phyloP scores from a whole-genome alignment of 2,797 vertebrate species.

The Brachyrhaphis roseni region DNA sequence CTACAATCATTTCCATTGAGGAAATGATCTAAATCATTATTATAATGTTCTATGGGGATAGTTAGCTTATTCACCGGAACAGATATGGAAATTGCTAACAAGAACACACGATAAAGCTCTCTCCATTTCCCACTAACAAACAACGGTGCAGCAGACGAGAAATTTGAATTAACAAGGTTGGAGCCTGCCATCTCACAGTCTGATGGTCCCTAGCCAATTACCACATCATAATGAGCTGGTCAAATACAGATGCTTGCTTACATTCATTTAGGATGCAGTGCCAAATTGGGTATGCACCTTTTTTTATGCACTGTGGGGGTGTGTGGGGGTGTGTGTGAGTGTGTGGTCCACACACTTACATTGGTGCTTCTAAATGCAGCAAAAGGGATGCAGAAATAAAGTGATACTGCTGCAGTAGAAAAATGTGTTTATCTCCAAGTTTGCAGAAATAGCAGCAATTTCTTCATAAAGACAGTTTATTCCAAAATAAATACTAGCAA shows the following conservation, averaged over 20 bases:
- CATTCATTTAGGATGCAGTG: conserved; percentile 55
- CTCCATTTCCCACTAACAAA: conserved; percentile 7
- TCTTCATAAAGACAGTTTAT: conserved; percentile 12
- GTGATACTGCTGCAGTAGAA: conserved; percentile 23
- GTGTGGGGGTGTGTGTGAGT: background rate
- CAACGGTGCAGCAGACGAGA: conserved; percentile 42
- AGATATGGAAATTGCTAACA: conserved; percentile 33
- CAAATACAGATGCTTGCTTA: conserved; percentile 63
- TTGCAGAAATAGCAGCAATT: conserved; percentile 10
- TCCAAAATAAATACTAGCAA: conserved; percentile 6
- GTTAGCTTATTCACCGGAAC: conserved; percentile 49
- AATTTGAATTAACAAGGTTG: conserved; percentile 67
- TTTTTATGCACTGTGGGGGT: conserved; percentile 19
- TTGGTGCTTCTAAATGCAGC: conserved; percentile 12
- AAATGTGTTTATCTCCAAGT: conserved; percentile 39
- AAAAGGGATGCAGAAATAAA: conserved; percentile 18
- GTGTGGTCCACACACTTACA: too few species aligned
- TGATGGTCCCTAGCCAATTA: conserved; percentile 73
- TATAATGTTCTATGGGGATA: conserved; percentile 39
- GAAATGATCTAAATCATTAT: conserved; percentile 49
- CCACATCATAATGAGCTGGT: conserved; percentile 72
- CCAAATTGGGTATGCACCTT: conserved; percentile 23
- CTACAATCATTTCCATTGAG: conserved; percentile 17
- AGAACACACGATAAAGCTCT: conserved; percentile 9
- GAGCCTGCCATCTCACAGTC: conserved; percentile 61